Evolutionary conservation across 92 coral and sea anemone species (phyloP).

Genomic region (Ricordea florida): DNA sequence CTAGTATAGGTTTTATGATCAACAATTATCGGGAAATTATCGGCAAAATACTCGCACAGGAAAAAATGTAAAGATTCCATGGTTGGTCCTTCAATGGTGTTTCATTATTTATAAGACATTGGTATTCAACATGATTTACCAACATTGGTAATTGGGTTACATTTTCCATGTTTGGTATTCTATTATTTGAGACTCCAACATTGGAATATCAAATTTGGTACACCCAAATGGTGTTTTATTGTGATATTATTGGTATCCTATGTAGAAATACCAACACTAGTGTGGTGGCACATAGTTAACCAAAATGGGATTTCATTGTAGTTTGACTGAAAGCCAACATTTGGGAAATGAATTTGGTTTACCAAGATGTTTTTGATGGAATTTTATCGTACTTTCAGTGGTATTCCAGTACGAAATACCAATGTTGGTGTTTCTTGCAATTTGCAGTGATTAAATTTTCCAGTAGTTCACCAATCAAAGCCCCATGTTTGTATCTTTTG

Average conservation of each 20-base stretch:
- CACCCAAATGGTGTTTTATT: neutral
- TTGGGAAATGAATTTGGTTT: neutral
- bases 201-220: neutral
- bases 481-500: too few relatives aligned
- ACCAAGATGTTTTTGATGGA: constrained; percentile 3
- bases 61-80: neutral
- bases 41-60: too few relatives aligned
- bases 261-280: neutral
- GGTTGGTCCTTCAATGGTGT: neutral
- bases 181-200: neutral
- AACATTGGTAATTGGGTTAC: neutral
- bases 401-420: neutral
- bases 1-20: too few relatives aligned
- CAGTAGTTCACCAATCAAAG: neutral
- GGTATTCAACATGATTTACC: neutral
- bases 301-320: constrained; percentile 1
- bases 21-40: too few relatives aligned
- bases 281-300: neutral
- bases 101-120: neutral
- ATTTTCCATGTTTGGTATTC: constrained; percentile 4
- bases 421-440: neutral
- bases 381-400: neutral
- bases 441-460: too few relatives aligned
- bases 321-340: neutral
- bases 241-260: neutral